Conservation (phyloP, 1,140 invertebrate species). For the Heliconius eleuchia region DNA sequence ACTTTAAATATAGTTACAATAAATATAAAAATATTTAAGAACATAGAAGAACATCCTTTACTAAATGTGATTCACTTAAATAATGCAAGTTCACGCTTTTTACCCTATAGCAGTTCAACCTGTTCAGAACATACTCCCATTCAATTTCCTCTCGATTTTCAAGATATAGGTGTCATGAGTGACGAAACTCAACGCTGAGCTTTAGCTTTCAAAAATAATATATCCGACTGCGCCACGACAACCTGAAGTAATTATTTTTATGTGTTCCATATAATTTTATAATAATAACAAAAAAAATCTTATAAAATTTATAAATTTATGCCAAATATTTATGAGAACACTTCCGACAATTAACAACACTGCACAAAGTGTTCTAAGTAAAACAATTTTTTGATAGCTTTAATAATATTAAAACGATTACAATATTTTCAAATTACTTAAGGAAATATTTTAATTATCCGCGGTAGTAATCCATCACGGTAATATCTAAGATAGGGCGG, state of each 20-base stretch:
- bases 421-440: conserved; percentile 5
- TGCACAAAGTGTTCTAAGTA: not conserved
- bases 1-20: not conserved
- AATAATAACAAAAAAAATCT: no score
- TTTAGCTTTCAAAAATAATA: no score
- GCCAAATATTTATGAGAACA: not conserved
- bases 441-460: not conserved
- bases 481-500: not conserved
- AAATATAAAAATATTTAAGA: not conserved
- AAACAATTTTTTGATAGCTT: not conserved
- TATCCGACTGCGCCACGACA: no score
- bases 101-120: no score
- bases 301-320: not conserved
- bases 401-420: not conserved
- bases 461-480: not conserved
- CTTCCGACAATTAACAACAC: not conserved
- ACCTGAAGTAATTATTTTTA: no score
- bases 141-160: no score
- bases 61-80: no score
- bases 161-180: no score
- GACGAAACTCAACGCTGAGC: no score
- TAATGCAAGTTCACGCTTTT: no score
- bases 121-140: no score
- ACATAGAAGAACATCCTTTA: not conserved
- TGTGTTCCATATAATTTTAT: no score